These are phyloP conservation scores for Chrysolina oricalcia DNA, from an alignment of 2,888 invertebrate genomes.

Conservation along the genomic window DNA sequence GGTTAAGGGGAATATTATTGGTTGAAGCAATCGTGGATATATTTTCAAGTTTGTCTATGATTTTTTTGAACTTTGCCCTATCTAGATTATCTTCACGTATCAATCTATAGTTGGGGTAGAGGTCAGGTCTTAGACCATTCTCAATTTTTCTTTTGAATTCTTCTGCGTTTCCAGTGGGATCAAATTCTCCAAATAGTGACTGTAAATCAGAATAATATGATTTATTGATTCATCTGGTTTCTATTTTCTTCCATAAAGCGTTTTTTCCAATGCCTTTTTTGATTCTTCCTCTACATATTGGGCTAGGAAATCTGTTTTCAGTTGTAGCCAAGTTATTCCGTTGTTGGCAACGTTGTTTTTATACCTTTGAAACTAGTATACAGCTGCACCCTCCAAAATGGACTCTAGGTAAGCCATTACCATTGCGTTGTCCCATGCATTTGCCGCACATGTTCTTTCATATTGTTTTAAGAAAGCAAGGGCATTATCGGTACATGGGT, in stretches of 20 bases:
- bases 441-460: conserved; percentile 32
- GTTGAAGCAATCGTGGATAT: background rate
- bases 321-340: conserved; percentile 19
- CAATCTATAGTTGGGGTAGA: conserved; percentile 27
- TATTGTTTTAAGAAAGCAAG: conserved; percentile 27
- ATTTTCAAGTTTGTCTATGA: conserved; percentile 27
- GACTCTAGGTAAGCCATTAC: conserved; percentile 33
- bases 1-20: no score
- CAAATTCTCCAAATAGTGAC: no score
- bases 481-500: background rate
- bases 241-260: no score
- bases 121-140: conserved; percentile 29
- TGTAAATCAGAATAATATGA: no score
- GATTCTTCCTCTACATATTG: no score
- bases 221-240: no score
- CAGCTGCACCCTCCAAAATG: conserved; percentile 35
- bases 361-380: conserved; percentile 23
- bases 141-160: conserved; percentile 31
- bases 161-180: conserved; percentile 9
- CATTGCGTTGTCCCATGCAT: conserved; percentile 28
- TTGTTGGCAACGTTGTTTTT: conserved; percentile 18
- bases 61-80: conserved; percentile 32
- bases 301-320: conserved; percentile 29
- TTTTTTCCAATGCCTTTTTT: no score
- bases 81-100: conserved; percentile 26